Conservation (phyloP, 2,113 vertebrate species). For the Pithys albifrons region DNA sequence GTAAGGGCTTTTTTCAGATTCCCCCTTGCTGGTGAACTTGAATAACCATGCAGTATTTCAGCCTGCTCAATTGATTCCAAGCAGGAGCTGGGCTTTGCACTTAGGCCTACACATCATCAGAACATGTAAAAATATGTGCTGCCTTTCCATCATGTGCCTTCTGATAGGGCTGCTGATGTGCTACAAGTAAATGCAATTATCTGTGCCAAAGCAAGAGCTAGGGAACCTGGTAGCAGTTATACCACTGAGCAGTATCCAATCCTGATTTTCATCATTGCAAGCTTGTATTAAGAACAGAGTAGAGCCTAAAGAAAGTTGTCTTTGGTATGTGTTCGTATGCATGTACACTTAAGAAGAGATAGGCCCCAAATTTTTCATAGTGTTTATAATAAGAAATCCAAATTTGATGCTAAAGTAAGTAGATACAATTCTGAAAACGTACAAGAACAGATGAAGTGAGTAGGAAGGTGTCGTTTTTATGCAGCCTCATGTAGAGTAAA, state of each 20-base stretch:
- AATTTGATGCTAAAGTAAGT: slow-evolving; percentile 26
- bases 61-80: fast-evolving
- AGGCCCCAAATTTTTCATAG: not conserved
- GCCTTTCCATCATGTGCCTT: not conserved
- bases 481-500: slow-evolving; percentile 30
- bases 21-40: not conserved
- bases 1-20: not conserved
- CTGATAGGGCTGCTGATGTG: not conserved
- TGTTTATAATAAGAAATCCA: slow-evolving; percentile 46
- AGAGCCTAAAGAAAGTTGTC: not conserved
- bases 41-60: not conserved
- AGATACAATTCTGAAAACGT: not conserved
- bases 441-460: slow-evolving; percentile 56
- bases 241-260: not conserved
- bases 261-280: not conserved
- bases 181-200: not conserved
- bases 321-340: not conserved
- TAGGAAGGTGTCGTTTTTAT: slow-evolving; percentile 42
- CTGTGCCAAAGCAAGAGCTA: not conserved
- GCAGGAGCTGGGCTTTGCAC: not conserved
- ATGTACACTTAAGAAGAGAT: not conserved
- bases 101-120: not conserved
- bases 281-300: not conserved
- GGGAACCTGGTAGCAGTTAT: not conserved
- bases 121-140: not conserved